A percentile compares a stretch with the other conserved stretches of the same genome.
phyloP scores from a whole-genome alignment of 2,113 vertebrate genomes.

The Mesocricetus auratus region DNA sequence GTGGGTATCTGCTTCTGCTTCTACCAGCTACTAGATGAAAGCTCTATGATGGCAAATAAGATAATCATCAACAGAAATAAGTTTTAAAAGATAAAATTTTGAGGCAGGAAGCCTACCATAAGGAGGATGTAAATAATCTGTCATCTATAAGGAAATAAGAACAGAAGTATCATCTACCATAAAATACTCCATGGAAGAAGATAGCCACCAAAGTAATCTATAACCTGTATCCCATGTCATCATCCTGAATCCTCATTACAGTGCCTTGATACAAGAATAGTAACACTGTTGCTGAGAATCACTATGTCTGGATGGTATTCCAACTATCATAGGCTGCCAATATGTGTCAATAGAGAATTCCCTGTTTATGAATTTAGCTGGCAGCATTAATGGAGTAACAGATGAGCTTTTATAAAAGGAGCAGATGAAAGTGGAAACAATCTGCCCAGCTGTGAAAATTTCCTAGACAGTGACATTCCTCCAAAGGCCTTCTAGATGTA shows the following conservation, averaged over 20 bases:
- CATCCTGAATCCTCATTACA: neutral
- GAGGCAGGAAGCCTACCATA: neutral
- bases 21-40: too few relatives aligned
- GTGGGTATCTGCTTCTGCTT: too few relatives aligned
- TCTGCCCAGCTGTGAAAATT: slow-evolving; percentile 70
- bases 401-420: slow-evolving; percentile 79
- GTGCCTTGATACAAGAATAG: neutral
- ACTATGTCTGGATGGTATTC: neutral
- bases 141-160: slow-evolving; percentile 40
- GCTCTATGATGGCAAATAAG: too few relatives aligned
- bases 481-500: slow-evolving; percentile 74
- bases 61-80: too few relatives aligned
- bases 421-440: slow-evolving; percentile 76
- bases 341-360: slow-evolving; percentile 66
- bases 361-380: slow-evolving; percentile 79
- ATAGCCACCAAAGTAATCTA: slow-evolving; percentile 11
- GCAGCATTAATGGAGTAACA: slow-evolving; percentile 74
- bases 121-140: slow-evolving; percentile 29
- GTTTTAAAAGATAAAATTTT: slow-evolving; percentile 32
- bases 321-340: slow-evolving; percentile 50
- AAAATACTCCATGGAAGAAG: neutral
- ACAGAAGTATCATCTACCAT: neutral
- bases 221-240: neutral
- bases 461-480: neutral
- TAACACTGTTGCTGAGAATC: neutral